Conservation (phyloP, 2,113 vertebrate genomes). For the Cephalopterus ornatus region DNA sequence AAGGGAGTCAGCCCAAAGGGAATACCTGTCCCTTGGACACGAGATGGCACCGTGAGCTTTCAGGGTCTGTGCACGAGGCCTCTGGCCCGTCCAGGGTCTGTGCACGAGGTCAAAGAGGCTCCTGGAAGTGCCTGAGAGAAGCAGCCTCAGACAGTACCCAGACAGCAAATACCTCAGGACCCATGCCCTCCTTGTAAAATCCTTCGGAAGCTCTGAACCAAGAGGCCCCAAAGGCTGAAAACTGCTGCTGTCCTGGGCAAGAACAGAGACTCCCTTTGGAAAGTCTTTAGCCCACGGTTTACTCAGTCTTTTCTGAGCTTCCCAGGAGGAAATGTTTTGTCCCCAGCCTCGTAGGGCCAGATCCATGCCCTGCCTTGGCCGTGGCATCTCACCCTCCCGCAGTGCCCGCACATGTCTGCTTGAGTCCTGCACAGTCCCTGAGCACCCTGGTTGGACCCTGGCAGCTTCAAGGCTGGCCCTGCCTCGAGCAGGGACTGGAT, state of each 20-base stretch:
- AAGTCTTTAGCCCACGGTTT: not conserved
- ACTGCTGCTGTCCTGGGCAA: not conserved
- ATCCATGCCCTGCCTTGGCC: not conserved
- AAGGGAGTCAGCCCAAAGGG: not conserved
- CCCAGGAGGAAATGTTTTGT: not conserved
- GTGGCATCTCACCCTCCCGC: accelerated
- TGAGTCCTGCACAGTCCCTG: not conserved
- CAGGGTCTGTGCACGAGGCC: not conserved
- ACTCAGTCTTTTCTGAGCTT: not conserved
- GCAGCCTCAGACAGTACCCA: not conserved
- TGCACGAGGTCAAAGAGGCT: not conserved
- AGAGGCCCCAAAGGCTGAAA: not conserved
- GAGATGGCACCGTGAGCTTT: not conserved
- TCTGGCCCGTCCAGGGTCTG: not conserved
- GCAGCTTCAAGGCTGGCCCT: not conserved
- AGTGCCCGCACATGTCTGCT: accelerated
- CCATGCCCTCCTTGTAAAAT: not conserved
- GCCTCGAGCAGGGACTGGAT: not conserved
- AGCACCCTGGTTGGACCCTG: not conserved
- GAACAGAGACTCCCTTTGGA: accelerated
- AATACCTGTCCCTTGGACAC: accelerated
- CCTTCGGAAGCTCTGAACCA: not conserved
- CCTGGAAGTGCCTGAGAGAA: not conserved
- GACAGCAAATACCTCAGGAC: not conserved
- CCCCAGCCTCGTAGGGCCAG: not conserved